Conservation (phyloP, 2,888 invertebrate genomes). For the Pseudococcus longispinus region DNA sequence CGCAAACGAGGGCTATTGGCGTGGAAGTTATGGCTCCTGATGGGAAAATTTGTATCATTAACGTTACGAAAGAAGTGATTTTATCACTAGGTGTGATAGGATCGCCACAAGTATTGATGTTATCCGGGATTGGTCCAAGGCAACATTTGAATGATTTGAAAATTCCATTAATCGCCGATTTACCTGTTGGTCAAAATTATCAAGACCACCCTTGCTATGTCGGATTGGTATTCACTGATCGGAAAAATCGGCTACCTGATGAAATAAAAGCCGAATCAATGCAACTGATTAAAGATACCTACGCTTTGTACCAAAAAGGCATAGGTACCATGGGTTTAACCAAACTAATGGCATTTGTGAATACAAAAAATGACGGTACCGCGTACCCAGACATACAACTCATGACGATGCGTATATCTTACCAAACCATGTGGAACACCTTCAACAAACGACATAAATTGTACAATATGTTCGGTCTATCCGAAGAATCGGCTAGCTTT, state of each 20-base stretch:
- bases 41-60: slow-evolving; percentile 65
- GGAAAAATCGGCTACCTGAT: slow-evolving; percentile 39
- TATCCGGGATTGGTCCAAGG: slow-evolving; percentile 80
- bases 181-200: slow-evolving; percentile 79
- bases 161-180: slow-evolving; percentile 69
- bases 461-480: slow-evolving; percentile 55
- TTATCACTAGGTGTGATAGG: slow-evolving; percentile 86
- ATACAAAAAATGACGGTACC: slow-evolving; percentile 17
- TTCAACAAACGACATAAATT: slow-evolving; percentile 36
- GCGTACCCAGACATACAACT: slow-evolving; percentile 47
- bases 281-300: slow-evolving; percentile 42
- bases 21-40: slow-evolving; percentile 72
- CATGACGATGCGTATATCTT: slow-evolving; percentile 49
- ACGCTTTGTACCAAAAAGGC: slow-evolving; percentile 34
- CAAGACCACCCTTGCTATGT: slow-evolving; percentile 85
- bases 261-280: slow-evolving; percentile 39
- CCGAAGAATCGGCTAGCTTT: slow-evolving; percentile 48
- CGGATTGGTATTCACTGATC: slow-evolving; percentile 64
- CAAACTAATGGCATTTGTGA: slow-evolving; percentile 77
- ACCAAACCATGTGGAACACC: slow-evolving; percentile 31
- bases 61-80: slow-evolving; percentile 78
- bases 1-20: slow-evolving; percentile 68
- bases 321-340: slow-evolving; percentile 61
- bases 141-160: slow-evolving; percentile 69
- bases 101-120: slow-evolving; percentile 81